phyloP scores from a whole-genome alignment of 2,113 vertebrate species.

The Phalacrocorax aristotelis region DNA sequence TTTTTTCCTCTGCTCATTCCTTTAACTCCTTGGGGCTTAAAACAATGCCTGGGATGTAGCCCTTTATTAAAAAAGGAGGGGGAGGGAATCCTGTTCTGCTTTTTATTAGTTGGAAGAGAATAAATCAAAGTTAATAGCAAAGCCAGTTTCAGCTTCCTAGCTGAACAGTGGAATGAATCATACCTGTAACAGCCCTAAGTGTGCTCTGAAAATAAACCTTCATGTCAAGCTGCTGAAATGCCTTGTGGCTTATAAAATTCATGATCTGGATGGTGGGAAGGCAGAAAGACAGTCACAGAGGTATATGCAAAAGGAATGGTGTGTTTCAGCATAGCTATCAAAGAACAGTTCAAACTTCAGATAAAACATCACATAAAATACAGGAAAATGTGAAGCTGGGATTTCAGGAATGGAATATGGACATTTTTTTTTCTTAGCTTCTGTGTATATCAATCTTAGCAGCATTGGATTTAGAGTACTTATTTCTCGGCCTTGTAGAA shows the following conservation, averaged over 20 bases:
- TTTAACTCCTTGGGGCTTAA: not conserved
- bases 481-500: not conserved
- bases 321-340: not conserved
- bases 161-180: not conserved
- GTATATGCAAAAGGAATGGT: not conserved
- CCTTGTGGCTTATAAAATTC: not conserved
- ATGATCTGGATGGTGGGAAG: not conserved
- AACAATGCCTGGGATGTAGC: not conserved
- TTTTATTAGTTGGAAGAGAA: slow-evolving; percentile 1
- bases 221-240: not conserved
- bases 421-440: not conserved
- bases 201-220: not conserved
- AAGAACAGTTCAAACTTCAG: not conserved
- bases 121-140: not conserved
- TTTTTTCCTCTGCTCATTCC: not conserved
- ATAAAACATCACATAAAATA: not conserved
- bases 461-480: not conserved
- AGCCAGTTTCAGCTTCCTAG: not conserved
- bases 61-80: slow-evolving; percentile 10
- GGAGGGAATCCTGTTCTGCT: not conserved
- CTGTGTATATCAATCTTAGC: not conserved
- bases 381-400: not conserved
- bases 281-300: not conserved
- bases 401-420: not conserved
- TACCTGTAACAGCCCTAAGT: not conserved